Conservation (phyloP, 2,888 invertebrate species). For the Caradrina kadenii region DNA sequence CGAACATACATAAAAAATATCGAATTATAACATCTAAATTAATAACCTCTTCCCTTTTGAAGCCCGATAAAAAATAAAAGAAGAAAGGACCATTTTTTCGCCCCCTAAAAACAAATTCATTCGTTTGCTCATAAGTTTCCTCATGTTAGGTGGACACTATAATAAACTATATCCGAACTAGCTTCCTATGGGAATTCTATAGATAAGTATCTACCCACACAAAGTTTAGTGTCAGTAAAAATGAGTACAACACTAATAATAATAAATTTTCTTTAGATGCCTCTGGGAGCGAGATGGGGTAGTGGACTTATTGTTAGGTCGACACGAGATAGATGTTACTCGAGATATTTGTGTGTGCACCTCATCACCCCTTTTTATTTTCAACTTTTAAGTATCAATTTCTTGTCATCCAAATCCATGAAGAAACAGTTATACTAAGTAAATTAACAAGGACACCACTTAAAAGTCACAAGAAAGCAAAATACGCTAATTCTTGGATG, state of each 20-base stretch:
- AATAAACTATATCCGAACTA: constrained; percentile 49
- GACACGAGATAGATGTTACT: constrained; percentile 24
- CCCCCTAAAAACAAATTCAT: neutral
- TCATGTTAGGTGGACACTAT: constrained; percentile 15
- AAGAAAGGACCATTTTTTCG: neutral
- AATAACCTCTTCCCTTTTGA: too few relatives aligned
- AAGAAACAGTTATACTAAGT: too few relatives aligned
- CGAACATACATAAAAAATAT: too few relatives aligned
- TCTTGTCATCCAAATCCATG: too few relatives aligned
- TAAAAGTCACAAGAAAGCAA: too few relatives aligned
- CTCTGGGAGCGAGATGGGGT: constrained; percentile 43
- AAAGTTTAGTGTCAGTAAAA: constrained; percentile 66
- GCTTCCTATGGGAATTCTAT: constrained; percentile 40
- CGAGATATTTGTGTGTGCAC: too few relatives aligned
- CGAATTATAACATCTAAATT: too few relatives aligned
- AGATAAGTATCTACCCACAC: constrained; percentile 27
- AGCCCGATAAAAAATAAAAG: too few relatives aligned
- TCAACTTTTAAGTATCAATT: too few relatives aligned
- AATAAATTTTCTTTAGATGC: constrained; percentile 66
- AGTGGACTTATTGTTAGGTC: constrained; percentile 27
- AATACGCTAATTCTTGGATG: too few relatives aligned
- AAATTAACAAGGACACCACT: too few relatives aligned
- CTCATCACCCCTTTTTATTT: too few relatives aligned
- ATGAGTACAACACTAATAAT: constrained; percentile 64
- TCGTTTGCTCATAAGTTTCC: constrained; percentile 5